phyloP scores from a whole-genome alignment of 2,797 vertebrate genomes.

The Taenioides sp. region DNA sequence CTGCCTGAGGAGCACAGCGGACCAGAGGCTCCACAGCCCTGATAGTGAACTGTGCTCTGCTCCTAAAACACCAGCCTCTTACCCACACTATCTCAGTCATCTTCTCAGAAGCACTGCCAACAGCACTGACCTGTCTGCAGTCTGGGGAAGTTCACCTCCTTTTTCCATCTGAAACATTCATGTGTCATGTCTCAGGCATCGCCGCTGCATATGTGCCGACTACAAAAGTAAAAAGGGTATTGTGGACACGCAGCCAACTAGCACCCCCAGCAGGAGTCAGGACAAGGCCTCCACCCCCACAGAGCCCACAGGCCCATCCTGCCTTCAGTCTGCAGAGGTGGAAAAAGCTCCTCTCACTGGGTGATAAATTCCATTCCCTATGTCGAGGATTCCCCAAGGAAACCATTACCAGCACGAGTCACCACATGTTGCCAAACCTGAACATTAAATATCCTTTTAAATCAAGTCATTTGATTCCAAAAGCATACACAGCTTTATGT shows the following conservation, averaged over 20 bases:
- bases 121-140: constrained; percentile 30
- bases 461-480: background rate
- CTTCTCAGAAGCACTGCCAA: constrained; percentile 22
- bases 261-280: constrained; percentile 44
- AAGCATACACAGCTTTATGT: background rate
- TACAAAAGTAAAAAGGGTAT: constrained; percentile 4
- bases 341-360: constrained; percentile 68
- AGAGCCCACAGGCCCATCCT: constrained; percentile 51
- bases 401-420: constrained; percentile 44
- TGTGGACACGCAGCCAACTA: constrained; percentile 24
- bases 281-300: constrained; percentile 54
- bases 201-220: constrained; percentile 15
- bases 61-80: constrained; percentile 27
- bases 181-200: constrained; percentile 31
- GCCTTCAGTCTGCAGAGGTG: constrained; percentile 58
- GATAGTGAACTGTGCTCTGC: constrained; percentile 51
- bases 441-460: constrained; percentile 13
- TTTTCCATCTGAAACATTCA: constrained; percentile 38
- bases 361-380: constrained; percentile 69
- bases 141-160: constrained; percentile 18
- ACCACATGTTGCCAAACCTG: constrained; percentile 28
- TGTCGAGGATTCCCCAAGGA: constrained; percentile 70
- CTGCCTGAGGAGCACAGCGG: constrained; percentile 68
- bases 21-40: constrained; percentile 61
- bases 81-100: constrained; percentile 30